Evolutionary conservation across 2,888 invertebrate genomes (phyloP), one percentile per base, ranked within the genome.

Genomic region (Odiellus spinosus): DNA sequence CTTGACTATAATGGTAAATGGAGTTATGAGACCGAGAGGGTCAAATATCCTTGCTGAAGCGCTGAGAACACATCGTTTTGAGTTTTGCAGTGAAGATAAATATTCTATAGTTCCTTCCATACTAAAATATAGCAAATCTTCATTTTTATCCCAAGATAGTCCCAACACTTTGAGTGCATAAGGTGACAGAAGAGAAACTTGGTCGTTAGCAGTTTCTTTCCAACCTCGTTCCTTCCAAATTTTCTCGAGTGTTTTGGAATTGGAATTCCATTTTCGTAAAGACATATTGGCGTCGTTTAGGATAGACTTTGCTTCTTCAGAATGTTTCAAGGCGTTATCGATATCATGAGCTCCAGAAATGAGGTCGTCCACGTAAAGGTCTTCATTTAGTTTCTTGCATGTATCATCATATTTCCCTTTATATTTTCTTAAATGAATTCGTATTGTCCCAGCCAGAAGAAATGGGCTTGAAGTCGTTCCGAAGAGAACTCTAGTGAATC

Each of bases 361-460:
- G 1, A 46, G 20, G 32, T 42, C 46, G 2, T 46, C 42, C 11
- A 42, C 39, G 3, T 42, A 46, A 3, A 46, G 36, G 8, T 42
- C 32, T 18, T 14, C 14, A 2, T 38, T 19, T 19, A 42, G 20
- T 26, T 26, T 26, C 15, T 42, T 32, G 19, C 18, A 38, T 1
- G 36, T 32, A 26, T 26, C 26, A 6, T 26, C 26, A 10, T 42
- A 10, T 20, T 19, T 8, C 10, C 42, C 12, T 8, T 36, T 40
- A 14, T 39, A 45, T 21, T 45, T 45, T 3, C 38, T 4, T 12
- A 45, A 39, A 32, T 45, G 45, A 11, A 34, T 3, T 17, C 21
- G 40, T 33, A 46, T 42, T 4, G 17, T 35, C 21, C 36, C 42
- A 6, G 42, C 15, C 8, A 42, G 14, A 3, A 46, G 21, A 14